phyloP scores from a whole-genome alignment of 2,113 vertebrate genomes.

The Apteryx owenii region DNA sequence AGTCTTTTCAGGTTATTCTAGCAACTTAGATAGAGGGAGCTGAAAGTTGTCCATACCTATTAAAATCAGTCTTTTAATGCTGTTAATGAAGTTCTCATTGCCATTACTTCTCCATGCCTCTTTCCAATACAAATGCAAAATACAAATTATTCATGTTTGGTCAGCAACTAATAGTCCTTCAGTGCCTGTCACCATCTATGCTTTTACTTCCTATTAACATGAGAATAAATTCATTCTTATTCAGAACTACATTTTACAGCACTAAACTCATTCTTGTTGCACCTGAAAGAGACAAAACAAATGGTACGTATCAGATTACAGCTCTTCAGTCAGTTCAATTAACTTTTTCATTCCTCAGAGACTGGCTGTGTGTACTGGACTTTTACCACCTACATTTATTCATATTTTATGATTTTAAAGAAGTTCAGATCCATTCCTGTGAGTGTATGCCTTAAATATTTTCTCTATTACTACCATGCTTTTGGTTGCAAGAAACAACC shows the following conservation, averaged over 20 bases:
- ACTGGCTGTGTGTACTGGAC: not conserved
- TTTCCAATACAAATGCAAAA: not conserved
- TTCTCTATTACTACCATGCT: not conserved
- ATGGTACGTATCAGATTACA: not conserved
- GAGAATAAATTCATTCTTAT: not conserved
- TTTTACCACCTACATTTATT: not conserved
- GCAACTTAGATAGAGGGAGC: not conserved
- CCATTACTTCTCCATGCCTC: not conserved
- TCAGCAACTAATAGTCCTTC: not conserved
- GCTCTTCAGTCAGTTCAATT: not conserved
- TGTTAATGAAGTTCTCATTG: not conserved
- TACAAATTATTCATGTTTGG: not conserved
- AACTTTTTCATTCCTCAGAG: not conserved
- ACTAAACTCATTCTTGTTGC: not conserved
- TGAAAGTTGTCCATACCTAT: not conserved
- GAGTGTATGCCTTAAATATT: not conserved
- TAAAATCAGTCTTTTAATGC: not conserved
- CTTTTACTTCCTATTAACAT: not conserved
- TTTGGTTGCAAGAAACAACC: not conserved
- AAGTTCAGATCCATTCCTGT: not conserved
- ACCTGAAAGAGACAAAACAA: not conserved
- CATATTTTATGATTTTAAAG: not conserved
- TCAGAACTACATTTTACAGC: not conserved
- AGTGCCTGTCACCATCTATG: not conserved
- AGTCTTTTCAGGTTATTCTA: not conserved